Conservation (phyloP, 2,888 invertebrate species). For the Chrysolina haemoptera region DNA sequence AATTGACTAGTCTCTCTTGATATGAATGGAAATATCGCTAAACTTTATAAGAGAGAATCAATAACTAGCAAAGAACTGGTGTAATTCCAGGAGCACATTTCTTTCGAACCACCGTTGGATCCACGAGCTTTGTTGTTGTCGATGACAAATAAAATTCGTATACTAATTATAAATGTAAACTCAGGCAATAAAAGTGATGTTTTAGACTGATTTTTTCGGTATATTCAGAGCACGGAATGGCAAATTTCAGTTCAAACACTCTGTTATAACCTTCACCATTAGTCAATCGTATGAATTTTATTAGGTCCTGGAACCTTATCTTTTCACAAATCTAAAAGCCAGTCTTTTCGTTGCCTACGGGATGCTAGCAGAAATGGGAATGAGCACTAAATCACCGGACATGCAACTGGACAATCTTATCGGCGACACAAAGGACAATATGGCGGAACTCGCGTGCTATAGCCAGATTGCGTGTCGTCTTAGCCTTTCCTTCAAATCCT, state of each 20-base stretch:
- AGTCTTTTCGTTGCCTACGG: constrained; percentile 42
- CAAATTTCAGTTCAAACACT: neutral
- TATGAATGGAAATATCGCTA: too few relatives aligned
- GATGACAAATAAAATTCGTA: too few relatives aligned
- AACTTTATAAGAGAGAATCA: too few relatives aligned
- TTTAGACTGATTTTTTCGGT: too few relatives aligned
- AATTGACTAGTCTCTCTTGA: too few relatives aligned
- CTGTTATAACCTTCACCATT: neutral
- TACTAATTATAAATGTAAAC: too few relatives aligned
- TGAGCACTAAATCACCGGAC: constrained; percentile 59
- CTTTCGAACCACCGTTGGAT: too few relatives aligned
- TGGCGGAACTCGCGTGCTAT: constrained; percentile 70
- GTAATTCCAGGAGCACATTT: too few relatives aligned
- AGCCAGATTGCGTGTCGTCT: constrained; percentile 69
- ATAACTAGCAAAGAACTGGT: too few relatives aligned
- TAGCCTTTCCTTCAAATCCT: constrained; percentile 56
- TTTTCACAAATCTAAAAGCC: constrained; percentile 42
- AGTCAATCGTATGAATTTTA: constrained; percentile 8
- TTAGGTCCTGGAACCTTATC: constrained; percentile 36
- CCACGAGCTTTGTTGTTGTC: too few relatives aligned
- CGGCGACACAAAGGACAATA: constrained; percentile 69
- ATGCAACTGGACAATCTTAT: constrained; percentile 68
- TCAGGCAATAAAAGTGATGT: too few relatives aligned
- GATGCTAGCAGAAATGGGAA: constrained; percentile 47
- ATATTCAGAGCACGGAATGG: too few relatives aligned